These are phyloP conservation scores for Chrysodeixis includens DNA, from an alignment of 2,888 invertebrate species.

Conservation along the genomic window DNA sequence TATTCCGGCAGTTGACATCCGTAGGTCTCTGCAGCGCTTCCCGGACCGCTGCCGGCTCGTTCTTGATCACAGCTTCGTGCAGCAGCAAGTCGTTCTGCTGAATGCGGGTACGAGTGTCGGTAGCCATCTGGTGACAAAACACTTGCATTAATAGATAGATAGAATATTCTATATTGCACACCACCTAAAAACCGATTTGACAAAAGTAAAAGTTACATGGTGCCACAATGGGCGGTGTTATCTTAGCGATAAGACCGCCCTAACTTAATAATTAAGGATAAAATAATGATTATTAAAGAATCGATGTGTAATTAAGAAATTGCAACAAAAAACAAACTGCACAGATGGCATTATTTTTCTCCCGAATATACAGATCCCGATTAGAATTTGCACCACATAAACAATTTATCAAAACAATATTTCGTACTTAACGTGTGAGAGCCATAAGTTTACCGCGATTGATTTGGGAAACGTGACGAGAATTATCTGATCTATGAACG, in stretches of 20 bases:
- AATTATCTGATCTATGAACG: slow-evolving; percentile 8
- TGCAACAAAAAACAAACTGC: too few relatives aligned
- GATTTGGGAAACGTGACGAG: slow-evolving; percentile 21
- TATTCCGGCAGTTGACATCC: slow-evolving; percentile 92
- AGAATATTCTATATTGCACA: too few relatives aligned
- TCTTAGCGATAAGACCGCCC: too few relatives aligned
- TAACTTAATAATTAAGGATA: too few relatives aligned
- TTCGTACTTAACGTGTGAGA: slow-evolving; percentile 7
- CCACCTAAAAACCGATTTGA: too few relatives aligned
- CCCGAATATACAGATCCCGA: not conserved
- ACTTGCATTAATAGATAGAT: too few relatives aligned
- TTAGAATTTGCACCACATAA: slow-evolving; percentile 1
- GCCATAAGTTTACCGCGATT: slow-evolving; percentile 18
- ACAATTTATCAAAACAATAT: slow-evolving; percentile 11
- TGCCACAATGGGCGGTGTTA: too few relatives aligned
- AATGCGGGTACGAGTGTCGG: slow-evolving; percentile 83
- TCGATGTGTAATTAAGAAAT: too few relatives aligned
- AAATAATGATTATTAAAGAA: too few relatives aligned
- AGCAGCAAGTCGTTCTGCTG: slow-evolving; percentile 92
- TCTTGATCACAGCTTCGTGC: slow-evolving; percentile 93
- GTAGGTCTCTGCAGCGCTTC: slow-evolving; percentile 91
- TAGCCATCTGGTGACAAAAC: slow-evolving; percentile 67
- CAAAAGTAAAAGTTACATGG: too few relatives aligned
- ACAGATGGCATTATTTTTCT: too few relatives aligned
- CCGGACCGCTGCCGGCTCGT: slow-evolving; percentile 91